Conservation (phyloP, 2,113 vertebrate species). For the Tyto alba region DNA sequence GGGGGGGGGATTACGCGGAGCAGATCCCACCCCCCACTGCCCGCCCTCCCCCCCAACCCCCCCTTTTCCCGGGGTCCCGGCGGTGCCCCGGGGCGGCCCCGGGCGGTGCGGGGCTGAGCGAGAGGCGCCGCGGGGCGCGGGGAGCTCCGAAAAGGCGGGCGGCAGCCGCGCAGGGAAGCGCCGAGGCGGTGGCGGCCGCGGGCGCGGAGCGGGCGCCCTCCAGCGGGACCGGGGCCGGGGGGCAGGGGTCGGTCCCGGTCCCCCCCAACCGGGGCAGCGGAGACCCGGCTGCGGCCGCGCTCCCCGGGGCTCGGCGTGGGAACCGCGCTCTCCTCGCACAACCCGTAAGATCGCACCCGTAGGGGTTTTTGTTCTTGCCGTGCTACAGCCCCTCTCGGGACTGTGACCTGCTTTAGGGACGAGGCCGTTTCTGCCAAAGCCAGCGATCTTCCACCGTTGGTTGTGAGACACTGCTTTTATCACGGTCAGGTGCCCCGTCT, state of each 20-base stretch:
- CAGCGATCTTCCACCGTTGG: rapidly evolving
- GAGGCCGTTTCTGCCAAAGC: rapidly evolving
- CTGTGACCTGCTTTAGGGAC: rapidly evolving
- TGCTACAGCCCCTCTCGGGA: rapidly evolving
- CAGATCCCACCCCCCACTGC: neutral
- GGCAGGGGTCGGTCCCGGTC: neutral
- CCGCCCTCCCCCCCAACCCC: neutral
- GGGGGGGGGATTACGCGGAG: conserved; percentile 31
- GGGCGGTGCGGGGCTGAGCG: neutral
- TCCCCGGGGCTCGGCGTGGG: neutral
- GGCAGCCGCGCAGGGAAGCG: neutral
- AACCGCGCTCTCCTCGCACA: no score
- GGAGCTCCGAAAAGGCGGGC: neutral
- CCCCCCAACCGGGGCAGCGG: neutral
- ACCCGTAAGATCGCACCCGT: rapidly evolving
- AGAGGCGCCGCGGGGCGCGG: neutral
- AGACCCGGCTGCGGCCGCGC: no score
- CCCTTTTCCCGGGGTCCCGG: neutral
- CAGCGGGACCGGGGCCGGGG: neutral
- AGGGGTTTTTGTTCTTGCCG: neutral
- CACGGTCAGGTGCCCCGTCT: rapidly evolving
- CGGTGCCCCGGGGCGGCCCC: no score
- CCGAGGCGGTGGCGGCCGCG: neutral
- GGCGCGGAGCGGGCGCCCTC: neutral
- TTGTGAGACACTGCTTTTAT: rapidly evolving